phyloP scores from a whole-genome alignment of 2,888 invertebrate species.

The Teleogryllus oceanicus region DNA sequence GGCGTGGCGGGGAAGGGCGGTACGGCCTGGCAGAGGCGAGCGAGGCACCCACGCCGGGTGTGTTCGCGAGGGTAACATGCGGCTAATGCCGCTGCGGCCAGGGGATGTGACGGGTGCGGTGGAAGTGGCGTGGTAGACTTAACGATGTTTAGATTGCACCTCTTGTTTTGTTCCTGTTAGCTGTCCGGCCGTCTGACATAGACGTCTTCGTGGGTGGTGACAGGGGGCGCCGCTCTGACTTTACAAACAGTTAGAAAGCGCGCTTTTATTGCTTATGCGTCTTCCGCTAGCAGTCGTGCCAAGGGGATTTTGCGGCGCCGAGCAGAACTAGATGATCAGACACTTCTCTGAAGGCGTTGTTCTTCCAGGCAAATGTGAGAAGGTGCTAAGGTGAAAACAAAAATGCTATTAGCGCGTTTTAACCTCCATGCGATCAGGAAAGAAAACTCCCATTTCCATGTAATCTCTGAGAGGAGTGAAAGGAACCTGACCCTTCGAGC shows the following conservation, averaged over 20 bases:
- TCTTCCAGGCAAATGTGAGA: neutral
- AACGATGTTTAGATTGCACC: conserved; percentile 18
- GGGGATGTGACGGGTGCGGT: neutral
- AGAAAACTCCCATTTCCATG: neutral
- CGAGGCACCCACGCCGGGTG: too few relatives aligned
- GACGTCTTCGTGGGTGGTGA: conserved; percentile 18
- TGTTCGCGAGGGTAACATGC: too few relatives aligned
- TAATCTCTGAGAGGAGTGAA: neutral
- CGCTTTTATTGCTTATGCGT: conserved; percentile 8
- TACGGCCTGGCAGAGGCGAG: too few relatives aligned
- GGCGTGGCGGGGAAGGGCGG: neutral
- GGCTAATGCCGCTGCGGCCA: too few relatives aligned
- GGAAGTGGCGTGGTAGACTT: neutral
- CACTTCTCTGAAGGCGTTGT: too few relatives aligned
- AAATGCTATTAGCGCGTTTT: neutral
- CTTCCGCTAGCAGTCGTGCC: neutral
- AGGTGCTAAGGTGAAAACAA: neutral
- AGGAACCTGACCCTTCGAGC: conserved; percentile 5
- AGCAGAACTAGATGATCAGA: too few relatives aligned
- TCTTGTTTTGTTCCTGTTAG: conserved; percentile 10
- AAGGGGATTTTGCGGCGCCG: neutral
- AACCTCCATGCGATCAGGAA: neutral
- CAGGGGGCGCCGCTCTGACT: neutral
- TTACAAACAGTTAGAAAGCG: neutral
- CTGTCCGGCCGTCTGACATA: conserved; percentile 8